Conservation (phyloP, 1,140 invertebrate genomes). For the Diprion similis region DNA sequence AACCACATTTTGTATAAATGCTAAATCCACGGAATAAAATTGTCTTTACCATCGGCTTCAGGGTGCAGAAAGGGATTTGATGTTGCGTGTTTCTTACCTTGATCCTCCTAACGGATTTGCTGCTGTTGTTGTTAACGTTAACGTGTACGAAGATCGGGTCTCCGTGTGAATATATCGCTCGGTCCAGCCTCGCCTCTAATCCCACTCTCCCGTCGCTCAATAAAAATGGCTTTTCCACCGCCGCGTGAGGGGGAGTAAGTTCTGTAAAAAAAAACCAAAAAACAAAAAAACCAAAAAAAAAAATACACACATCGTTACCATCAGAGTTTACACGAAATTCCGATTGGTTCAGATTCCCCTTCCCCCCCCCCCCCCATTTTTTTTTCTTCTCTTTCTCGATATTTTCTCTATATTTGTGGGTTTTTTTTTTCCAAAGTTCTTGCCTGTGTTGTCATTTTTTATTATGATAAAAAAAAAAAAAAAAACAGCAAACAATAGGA, state of each 20-base stretch:
- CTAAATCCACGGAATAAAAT: no score
- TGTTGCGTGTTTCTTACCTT: constrained; percentile 67
- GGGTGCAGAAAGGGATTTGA: not conserved
- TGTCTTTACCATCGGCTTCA: not conserved
- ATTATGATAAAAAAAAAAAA: no score
- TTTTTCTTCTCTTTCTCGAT: not conserved
- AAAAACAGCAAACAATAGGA: no score
- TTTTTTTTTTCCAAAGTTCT: no score
- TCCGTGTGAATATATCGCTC: constrained; percentile 91
- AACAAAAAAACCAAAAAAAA: not conserved
- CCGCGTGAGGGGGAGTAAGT: constrained; percentile 53
- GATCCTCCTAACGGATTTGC: constrained; percentile 93
- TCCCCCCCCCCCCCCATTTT: not conserved
- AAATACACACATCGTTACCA: not conserved
- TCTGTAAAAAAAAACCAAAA: constrained; percentile 37
- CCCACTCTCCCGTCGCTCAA: constrained; percentile 73
- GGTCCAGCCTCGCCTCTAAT: constrained; percentile 91
- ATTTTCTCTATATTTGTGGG: no score
- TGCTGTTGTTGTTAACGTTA: constrained; percentile 91
- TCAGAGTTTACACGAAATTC: not conserved
- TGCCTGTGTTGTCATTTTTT: no score
- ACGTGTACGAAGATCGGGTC: constrained; percentile 90
- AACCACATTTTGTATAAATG: no score
- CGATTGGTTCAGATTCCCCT: no score
- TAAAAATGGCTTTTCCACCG: constrained; percentile 68